Evolutionary conservation across 2,888 invertebrate genomes (phyloP).

Genomic region (Buathra laborator): DNA sequence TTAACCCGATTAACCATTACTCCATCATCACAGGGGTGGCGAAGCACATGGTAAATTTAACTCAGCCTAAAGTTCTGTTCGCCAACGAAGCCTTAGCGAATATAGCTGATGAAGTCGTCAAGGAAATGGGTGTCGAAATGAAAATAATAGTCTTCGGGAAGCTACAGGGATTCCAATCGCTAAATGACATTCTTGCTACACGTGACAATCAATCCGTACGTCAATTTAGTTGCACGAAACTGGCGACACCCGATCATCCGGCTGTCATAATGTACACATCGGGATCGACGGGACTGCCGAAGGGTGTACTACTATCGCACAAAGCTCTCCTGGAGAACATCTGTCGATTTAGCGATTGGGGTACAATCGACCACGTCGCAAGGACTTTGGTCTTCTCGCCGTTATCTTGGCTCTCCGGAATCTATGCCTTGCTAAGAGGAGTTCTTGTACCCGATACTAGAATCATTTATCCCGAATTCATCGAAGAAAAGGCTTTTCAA

Average conservation of each 20-base stretch:
- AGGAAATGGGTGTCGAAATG: slow-evolving; percentile 66
- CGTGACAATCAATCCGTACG: slow-evolving; percentile 62
- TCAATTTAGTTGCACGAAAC: slow-evolving; percentile 70
- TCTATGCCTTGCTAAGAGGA: slow-evolving; percentile 54
- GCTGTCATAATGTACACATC: slow-evolving; percentile 74
- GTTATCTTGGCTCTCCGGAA: slow-evolving; percentile 72
- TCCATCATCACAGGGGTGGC: slow-evolving; percentile 71
- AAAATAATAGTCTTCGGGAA: slow-evolving; percentile 75
- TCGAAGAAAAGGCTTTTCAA: slow-evolving; percentile 60
- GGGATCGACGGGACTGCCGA: slow-evolving; percentile 74
- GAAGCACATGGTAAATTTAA: slow-evolving; percentile 72
- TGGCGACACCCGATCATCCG: slow-evolving; percentile 62
- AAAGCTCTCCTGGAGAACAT: slow-evolving; percentile 59
- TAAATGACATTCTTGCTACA: slow-evolving; percentile 70
- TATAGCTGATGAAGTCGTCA: slow-evolving; percentile 64
- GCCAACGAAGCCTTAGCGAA: slow-evolving; percentile 61
- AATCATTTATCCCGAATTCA: slow-evolving; percentile 68
- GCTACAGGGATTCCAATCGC: slow-evolving; percentile 62
- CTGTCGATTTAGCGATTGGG: neutral
- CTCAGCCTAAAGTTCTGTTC: slow-evolving; percentile 78
- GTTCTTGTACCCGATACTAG: slow-evolving; percentile 59
- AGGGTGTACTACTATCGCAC: slow-evolving; percentile 72
- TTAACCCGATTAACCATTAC: slow-evolving; percentile 44
- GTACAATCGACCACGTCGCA: slow-evolving; percentile 12
- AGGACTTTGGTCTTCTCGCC: slow-evolving; percentile 69